Evolutionary conservation across 2,888 invertebrate species (phyloP).

Genomic region (Erynnis tages): DNA sequence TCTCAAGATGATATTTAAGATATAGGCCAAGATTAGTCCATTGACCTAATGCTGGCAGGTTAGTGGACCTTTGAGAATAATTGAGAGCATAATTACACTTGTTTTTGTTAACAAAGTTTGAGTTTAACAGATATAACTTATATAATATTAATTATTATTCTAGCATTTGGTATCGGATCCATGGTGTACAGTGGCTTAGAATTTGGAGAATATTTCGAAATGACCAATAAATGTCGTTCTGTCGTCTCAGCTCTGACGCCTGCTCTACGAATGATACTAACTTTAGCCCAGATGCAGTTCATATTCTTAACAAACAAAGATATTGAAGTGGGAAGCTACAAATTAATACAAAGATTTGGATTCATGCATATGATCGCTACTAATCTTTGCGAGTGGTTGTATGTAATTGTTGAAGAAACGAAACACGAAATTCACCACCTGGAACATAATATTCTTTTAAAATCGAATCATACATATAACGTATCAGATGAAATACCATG

Average conservation of each 20-base stretch:
- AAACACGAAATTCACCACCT: conserved; percentile 92
- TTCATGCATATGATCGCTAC: conserved; percentile 97
- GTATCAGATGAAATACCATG: conserved; percentile 61
- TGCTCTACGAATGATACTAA: conserved; percentile 89
- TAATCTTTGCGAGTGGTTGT: conserved; percentile 95
- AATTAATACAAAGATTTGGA: conserved; percentile 91
- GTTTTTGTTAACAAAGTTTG: no score
- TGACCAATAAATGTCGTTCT: conserved; percentile 84
- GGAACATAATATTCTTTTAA: conserved; percentile 63
- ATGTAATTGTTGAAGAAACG: conserved; percentile 93
- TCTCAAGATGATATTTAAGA: no score
- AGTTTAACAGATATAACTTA: background rate
- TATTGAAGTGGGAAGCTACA: conserved; percentile 82
- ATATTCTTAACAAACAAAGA: conserved; percentile 94
- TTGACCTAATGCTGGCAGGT: background rate
- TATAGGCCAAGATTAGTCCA: no score
- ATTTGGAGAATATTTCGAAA: conserved; percentile 89
- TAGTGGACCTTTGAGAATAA: background rate
- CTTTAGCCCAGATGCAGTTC: conserved; percentile 95
- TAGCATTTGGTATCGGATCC: conserved; percentile 83
- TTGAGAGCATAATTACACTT: background rate
- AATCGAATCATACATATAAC: conserved; percentile 39
- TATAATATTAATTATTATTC: background rate
- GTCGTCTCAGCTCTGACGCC: conserved; percentile 89
- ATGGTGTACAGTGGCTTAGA: conserved; percentile 87